These are phyloP conservation scores for Murina feae DNA, from an alignment of 2,113 vertebrate species.

Conservation along the genomic window DNA sequence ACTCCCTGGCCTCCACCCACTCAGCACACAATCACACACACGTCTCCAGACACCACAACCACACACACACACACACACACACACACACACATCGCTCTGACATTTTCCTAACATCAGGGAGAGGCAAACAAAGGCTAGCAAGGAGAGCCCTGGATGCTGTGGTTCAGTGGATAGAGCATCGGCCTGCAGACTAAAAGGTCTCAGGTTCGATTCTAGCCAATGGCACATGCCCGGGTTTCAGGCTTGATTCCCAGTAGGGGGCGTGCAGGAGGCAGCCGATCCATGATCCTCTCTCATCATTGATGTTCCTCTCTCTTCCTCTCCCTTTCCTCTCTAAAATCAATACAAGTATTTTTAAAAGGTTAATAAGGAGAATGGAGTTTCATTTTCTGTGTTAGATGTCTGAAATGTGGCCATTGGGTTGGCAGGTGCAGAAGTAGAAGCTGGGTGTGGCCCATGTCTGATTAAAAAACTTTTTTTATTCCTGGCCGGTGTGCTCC, in stretches of 20 bases:
- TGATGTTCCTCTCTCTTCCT: too few relatives aligned
- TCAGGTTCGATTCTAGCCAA: fast-evolving
- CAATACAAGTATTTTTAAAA: too few relatives aligned
- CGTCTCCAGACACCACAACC: background rate
- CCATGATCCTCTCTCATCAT: too few relatives aligned
- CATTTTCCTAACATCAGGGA: background rate
- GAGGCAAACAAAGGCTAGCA: background rate
- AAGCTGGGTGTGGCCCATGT: background rate
- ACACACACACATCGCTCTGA: background rate
- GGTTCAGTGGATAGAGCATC: too few relatives aligned
- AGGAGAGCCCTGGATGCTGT: background rate
- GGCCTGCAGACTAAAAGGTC: background rate
- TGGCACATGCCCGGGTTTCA: fast-evolving
- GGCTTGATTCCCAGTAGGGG: too few relatives aligned
- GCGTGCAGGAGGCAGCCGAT: background rate
- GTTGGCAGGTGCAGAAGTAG: background rate
- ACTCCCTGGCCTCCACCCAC: background rate
- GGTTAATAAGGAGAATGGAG: too few relatives aligned
- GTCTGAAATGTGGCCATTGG: background rate
- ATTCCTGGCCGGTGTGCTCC: background rate
- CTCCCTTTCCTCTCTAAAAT: too few relatives aligned
- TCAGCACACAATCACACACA: background rate
- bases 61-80: too few relatives aligned
- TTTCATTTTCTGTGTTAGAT: background rate
- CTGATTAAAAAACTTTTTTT: background rate